A percentile compares a stretch with the other conserved stretches of the same genome.
Conservation (phyloP, 2,888 invertebrate genomes). For the Pseudolycoriella hygida region DNA sequence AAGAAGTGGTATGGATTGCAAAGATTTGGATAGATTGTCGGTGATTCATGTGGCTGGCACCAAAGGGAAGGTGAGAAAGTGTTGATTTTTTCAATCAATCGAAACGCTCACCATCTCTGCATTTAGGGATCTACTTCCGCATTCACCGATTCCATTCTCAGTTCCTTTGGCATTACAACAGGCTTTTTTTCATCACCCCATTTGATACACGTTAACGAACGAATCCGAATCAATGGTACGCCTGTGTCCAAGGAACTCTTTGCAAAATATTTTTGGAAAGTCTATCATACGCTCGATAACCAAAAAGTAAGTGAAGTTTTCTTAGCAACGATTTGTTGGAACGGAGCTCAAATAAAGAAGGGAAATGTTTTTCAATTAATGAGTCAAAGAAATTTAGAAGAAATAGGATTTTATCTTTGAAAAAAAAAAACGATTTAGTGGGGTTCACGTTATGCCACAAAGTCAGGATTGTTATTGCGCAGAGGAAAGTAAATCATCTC, state of each 20-base stretch:
- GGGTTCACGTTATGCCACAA: too few species aligned
- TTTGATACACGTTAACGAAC: conserved; percentile 75
- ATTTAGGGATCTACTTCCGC: conserved; percentile 78
- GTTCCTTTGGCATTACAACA: conserved; percentile 66
- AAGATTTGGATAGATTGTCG: conserved; percentile 53
- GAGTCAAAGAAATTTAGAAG: too few species aligned
- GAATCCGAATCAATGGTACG: conserved; percentile 73
- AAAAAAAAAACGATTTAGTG: too few species aligned
- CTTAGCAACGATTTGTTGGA: background rate
- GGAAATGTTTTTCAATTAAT: too few species aligned
- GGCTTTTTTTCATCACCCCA: conserved; percentile 97
- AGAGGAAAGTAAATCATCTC: too few species aligned
- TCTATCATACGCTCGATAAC: conserved; percentile 45
- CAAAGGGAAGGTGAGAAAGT: conserved; percentile 63
- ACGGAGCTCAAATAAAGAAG: too few species aligned
- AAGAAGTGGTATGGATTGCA: conserved; percentile 43
- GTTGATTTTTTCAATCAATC: background rate
- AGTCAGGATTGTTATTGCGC: too few species aligned
- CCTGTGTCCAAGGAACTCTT: conserved; percentile 61
- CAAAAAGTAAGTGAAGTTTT: conserved; percentile 24
- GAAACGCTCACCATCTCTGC: conserved; percentile 3
- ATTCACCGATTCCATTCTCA: conserved; percentile 74
- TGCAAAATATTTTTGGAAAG: conserved; percentile 60
- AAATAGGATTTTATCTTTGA: too few species aligned
- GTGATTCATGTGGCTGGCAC: conserved; percentile 94